phyloP scores from a whole-genome alignment of 2,888 invertebrate species.

The Ariolimax columbianus region DNA sequence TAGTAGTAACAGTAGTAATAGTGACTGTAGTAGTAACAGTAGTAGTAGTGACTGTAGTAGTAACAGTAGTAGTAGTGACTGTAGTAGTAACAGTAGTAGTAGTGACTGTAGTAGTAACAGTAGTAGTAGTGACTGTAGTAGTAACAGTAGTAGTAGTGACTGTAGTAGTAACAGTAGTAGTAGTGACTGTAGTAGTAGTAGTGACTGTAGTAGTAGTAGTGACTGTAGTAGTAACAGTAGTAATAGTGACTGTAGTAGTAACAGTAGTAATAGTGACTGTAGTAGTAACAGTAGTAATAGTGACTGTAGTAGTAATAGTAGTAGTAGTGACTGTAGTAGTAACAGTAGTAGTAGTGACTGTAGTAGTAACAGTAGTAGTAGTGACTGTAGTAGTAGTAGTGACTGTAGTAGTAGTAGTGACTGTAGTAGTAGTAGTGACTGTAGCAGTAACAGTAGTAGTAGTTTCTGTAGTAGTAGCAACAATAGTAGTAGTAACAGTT shows the following conservation, averaged over 20 bases:
- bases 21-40: too few relatives aligned
- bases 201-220: neutral
- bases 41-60: slow-evolving; percentile 23
- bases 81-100: slow-evolving; percentile 33
- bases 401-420: neutral
- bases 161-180: slow-evolving; percentile 10
- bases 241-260: slow-evolving; percentile 40
- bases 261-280: slow-evolving; percentile 29
- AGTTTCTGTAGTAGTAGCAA: too few relatives aligned
- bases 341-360: slow-evolving; percentile 12
- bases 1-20: too few relatives aligned
- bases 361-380: slow-evolving; percentile 1
- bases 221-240: slow-evolving; percentile 33
- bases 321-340: slow-evolving; percentile 32
- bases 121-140: slow-evolving; percentile 26
- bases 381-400: slow-evolving; percentile 6
- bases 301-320: slow-evolving; percentile 35
- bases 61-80: neutral
- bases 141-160: slow-evolving; percentile 16
- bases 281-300: slow-evolving; percentile 39
- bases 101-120: slow-evolving; percentile 23
- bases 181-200: neutral
- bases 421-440: neutral
- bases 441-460: neutral
- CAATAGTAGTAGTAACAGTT: too few relatives aligned